Percentiles rank a stretch among this genome's conserved stretches.
These are phyloP conservation scores for Bombus breviceps DNA, from an alignment of 1,140 invertebrate species.

Conservation along the genomic window DNA sequence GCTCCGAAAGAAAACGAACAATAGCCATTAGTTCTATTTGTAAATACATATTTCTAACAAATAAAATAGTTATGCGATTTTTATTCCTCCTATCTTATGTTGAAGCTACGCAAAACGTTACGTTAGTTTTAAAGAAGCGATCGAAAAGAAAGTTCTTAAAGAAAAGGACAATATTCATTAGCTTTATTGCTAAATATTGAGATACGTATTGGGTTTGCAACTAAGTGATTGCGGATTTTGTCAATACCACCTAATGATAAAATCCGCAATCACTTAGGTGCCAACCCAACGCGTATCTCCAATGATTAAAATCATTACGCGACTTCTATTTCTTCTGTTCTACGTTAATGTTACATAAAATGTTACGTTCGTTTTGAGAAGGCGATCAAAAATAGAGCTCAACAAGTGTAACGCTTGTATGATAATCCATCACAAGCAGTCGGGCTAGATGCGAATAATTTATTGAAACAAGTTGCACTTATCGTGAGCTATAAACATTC, in stretches of 20 bases:
- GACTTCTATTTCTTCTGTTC: background rate
- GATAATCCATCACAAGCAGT: background rate
- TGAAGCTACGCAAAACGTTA: background rate
- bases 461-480: background rate
- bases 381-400: background rate
- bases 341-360: background rate
- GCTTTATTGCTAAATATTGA: no score
- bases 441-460: constrained; percentile 4
- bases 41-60: no score
- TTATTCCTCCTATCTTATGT: background rate
- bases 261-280: no score
- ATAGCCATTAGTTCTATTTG: no score
- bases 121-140: no score
- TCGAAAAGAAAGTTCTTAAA: background rate
- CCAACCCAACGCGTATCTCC: no score
- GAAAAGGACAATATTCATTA: no score
- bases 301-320: no score
- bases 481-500: background rate
- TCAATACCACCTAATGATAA: no score
- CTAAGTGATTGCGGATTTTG: no score
- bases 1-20: background rate
- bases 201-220: no score
- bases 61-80: no score
- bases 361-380: background rate
- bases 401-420: constrained; percentile 5